Evolutionary conservation across 2,888 invertebrate species (phyloP), one percentile per base, ranked within the genome.

Genomic region (Mesorhabditis spiculigera): DNA sequence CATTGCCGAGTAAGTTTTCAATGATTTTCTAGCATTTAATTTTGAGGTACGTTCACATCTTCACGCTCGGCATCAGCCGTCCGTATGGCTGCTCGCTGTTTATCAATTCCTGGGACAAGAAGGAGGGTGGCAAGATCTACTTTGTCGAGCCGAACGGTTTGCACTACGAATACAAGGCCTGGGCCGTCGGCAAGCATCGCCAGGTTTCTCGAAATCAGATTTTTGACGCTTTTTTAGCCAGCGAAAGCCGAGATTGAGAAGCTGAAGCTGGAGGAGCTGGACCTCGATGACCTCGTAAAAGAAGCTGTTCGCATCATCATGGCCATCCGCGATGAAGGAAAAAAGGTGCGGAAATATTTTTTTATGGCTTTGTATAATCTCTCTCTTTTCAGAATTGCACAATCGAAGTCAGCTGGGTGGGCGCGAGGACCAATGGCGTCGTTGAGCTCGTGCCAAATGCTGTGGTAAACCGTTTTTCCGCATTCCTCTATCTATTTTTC

Each of bases 171-270:
- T 98, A 95, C 87, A 92, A 91, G 86, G 97, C 96, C 8, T 96
- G 96, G 90, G 95, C 97, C 8, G 92, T 95, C 78, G 98, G 98
- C 69, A 99, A 99, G 89, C 97, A 97, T 3, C 95, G 95, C 86
- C 98, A 98, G 87, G 93, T 95, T 64, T 97, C 97, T 28, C 1
- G 28, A 28, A 28, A 28, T 28, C 28, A 1, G 1, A 28, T 28
- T 28, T 28, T 28, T 28, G 28, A 13, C 10, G n/a, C n/a, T n/a
- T 63, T n/a, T 63, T 3, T n/a, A 63, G 64, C 13, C n/a, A n/a
- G 64, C 41, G 1, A 16, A 75, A 89, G 98, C 98, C 65, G 98
- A 99, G 90, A 95, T 99, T 86, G 98, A 99, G 87, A 99, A 98
- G 87, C 88, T 96, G 67, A 95, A 94, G 67, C 71, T 84, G 43